Evolutionary conservation across 30 jellyfish, hydroid and myxozoan species (phyloP), one percentile per base, ranked within the genome.

Genomic region (Aurelia coerulea): DNA sequence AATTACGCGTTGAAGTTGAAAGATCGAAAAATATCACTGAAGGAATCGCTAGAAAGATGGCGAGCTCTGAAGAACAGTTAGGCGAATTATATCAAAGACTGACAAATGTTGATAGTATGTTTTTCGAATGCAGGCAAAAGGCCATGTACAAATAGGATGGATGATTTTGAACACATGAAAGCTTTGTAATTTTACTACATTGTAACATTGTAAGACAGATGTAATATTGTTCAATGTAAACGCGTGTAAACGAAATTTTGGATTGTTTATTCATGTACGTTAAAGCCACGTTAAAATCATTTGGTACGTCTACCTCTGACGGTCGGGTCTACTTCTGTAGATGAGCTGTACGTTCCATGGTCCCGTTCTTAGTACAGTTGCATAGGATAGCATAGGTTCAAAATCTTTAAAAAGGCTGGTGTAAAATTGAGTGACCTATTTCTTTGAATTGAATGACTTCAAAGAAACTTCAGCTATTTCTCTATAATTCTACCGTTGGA

Each of bases 51-150:
- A 62, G 91, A 65, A 75, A 91, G 56, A 65, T 94, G 80, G 81
- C 64, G 54, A 75, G 74, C 70, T 90, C 97, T 19, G 96, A 88
- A 63, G 94, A 88, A 15, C 92, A 84, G n/a, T 49, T 94, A 12
- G 60, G 66, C 52, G 32, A 74, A 5, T 46, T 94, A 78, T 83
- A 84, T 76, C 88, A 87, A 29, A 83, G 76, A 52, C 68, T 94
- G 52, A 70, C 98, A 17, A 63, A 90, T 41, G 83, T 94, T n/a
- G 98, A 94, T 60, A 75, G 65, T 9, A 63, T 88, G 56, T 70
- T 94, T 65, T 82, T 68, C 33, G 92, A 94, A 51, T 88, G 97
- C 41, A 94, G 85, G 72, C 92, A 79, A 64, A 80, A 94, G 62
- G 94, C 96, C 41, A 90, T 94, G 34, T 94, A 94, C 80, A 62